These are phyloP conservation scores for Ferrisia virgata DNA, from an alignment of 2,888 invertebrate species.

Conservation along the genomic window DNA sequence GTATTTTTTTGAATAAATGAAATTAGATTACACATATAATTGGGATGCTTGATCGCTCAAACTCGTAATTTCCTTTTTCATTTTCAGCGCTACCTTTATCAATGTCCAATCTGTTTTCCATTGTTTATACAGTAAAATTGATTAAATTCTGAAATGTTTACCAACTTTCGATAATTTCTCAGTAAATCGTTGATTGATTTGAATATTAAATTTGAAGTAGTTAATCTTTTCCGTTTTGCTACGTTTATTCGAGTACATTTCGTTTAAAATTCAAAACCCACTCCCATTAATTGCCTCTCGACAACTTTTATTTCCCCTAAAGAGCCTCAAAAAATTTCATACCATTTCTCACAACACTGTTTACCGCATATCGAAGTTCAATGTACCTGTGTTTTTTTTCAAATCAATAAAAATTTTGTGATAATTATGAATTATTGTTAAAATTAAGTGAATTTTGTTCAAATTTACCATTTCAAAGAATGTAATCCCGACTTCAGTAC, in stretches of 20 bases:
- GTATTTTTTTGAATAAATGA: neutral
- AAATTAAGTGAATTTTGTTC: neutral
- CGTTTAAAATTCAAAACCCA: neutral
- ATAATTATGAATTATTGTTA: too few species aligned
- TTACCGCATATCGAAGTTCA: slow-evolving; percentile 15
- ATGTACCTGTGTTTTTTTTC: slow-evolving; percentile 13
- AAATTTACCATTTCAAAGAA: neutral
- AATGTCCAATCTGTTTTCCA: neutral
- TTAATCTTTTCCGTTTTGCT: neutral
- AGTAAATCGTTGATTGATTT: neutral
- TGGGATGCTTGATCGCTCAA: neutral
- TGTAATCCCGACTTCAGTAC: neutral
- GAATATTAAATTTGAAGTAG: neutral
- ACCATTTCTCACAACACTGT: neutral
- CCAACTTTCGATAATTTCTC: neutral
- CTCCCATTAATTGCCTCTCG: neutral
- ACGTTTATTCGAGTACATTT: neutral
- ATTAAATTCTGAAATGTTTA: neutral
- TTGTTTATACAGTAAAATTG: neutral
- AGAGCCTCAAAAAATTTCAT: neutral
- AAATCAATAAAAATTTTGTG: neutral
- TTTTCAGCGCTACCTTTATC: neutral
- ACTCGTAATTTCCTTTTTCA: neutral
- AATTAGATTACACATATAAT: neutral
- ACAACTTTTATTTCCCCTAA: neutral